Evolutionary conservation across 53 echinoderm and acorn worm species (phyloP), one percentile per base, ranked within the genome.

Genomic region (Zoroaster sp.): DNA sequence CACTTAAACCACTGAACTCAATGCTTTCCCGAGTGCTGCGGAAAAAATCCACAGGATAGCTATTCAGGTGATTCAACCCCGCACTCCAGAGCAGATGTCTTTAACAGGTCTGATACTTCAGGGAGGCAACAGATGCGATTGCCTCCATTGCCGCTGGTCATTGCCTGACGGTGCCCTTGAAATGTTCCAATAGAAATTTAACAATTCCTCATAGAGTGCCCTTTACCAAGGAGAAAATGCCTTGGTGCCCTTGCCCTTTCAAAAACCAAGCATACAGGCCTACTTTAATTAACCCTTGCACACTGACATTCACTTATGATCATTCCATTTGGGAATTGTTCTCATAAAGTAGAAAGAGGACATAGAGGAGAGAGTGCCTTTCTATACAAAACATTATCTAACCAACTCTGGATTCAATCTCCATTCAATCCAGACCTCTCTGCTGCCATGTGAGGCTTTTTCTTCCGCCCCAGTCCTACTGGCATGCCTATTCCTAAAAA

Each of bases 361-460:
- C 21, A 30, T 66, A 68, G 68, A 68, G 68, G 25, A 68, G 68
- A 68, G 35, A 68, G 28, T 9, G 68, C 13, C 12, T 13, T 3
- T 42, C 1, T 46, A 46, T 14, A 2, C 3, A 42, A 40, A 42
- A 45, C 0, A 77, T 77, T 51, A 77, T 47, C 80, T 80, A 55
- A 80, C 80, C 80, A 80, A 39, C 40, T 59, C 80, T 35, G 80
- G 80, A 34, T 36, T n/a, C n/a, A n/a, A n/a, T n/a, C n/a, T n/a
- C n/a, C n/a, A n/a, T n/a, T n/a, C n/a, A n/a, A n/a, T n/a, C n/a
- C n/a, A n/a, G n/a, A n/a, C n/a, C n/a, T n/a, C n/a, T n/a, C n/a
- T n/a, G n/a, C n/a, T n/a, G n/a, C n/a, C n/a, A n/a, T n/a, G n/a
- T n/a, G n/a, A n/a, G n/a, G n/a, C n/a, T n/a, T n/a, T n/a, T n/a